Evolutionary conservation across 2,888 invertebrate genomes (phyloP), one percentile per base, ranked within the genome.

Genomic region (Dryobota labecula): DNA sequence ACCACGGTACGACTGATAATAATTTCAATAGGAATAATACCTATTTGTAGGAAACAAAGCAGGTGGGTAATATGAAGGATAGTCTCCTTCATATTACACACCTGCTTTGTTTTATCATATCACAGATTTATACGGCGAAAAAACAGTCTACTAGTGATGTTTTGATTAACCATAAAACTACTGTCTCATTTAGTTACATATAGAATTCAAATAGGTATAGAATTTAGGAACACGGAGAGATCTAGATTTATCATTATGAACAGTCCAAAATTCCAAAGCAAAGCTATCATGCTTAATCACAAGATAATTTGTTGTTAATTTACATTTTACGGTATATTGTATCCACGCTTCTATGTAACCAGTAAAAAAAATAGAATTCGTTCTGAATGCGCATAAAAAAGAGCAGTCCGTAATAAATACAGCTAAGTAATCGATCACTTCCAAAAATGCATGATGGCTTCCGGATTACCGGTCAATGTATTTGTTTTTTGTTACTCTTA

Each of bases 371-470:
- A 7, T n/a, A n/a, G 2, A 53, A 53, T 43, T 58, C 3, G 13
- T 33, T 47, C 7, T 13, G 41, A 75, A 47, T 47, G 27, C 27
- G 33, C 38, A 2, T n/a, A 73, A 53, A 76, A 30, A 65, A 61
- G 4, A 36, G 20, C 15, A 38, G 38, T 38, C 15, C 20, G 24
- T 49, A 53, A 53, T 45, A 56, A 64, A 58, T 65, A 43, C 38
- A 18, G 33, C 43, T 51, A 51, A 78, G 49, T 54, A 43, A 78
- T 63, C 49, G 53, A 63, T 63, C 47, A 66, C 67, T 76, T 76
- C 62, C 43, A 63, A 77, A 74, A 74, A 67, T 64, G 24, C 27
- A 56, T 33, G 53, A 60, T 38, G 41, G 80, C 27, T 79, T 76
- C 77, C 67, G 64, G 11, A 64, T 71, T 54, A 38, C 13, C 60